Evolutionary conservation across 2,113 vertebrate species (phyloP).

Genomic region (Hypocryptadius cinnamomeus): DNA sequence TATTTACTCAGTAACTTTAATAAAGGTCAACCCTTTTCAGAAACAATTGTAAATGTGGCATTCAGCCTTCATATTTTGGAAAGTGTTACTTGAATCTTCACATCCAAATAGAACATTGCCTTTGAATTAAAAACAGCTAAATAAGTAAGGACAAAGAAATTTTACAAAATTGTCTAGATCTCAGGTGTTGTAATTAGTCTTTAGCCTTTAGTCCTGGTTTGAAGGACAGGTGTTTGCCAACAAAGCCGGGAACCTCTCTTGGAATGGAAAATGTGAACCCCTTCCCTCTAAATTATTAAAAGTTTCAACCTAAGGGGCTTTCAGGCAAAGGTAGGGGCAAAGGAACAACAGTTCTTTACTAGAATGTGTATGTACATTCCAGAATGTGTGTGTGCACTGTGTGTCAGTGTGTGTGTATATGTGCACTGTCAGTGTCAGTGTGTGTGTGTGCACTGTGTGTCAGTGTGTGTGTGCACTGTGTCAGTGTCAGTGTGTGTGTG

Average conservation of each 20-base stretch:
- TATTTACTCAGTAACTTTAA: constrained; percentile 73
- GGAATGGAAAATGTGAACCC: not conserved
- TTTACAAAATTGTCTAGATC: not conserved
- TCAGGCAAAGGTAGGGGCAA: not conserved
- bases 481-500: too few species aligned
- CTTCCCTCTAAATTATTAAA: not conserved
- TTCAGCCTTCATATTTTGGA: constrained; percentile 69
- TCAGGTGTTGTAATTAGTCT: not conserved
- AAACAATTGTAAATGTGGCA: constrained; percentile 79
- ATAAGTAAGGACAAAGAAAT: constrained; percentile 50
- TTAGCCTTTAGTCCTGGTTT: not conserved
- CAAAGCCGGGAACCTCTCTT: fast-evolving
- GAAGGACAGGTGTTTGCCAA: not conserved
- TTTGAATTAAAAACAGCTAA: constrained; percentile 44
- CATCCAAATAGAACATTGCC: constrained; percentile 28
- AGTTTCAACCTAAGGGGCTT: not conserved
- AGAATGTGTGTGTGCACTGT: too few species aligned
- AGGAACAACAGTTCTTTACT: not conserved
- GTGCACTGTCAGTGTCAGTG: too few species aligned
- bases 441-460: not conserved
- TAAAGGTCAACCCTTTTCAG: constrained; percentile 74
- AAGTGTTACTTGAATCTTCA: constrained; percentile 62
- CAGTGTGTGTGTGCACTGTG: too few species aligned
- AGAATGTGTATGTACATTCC: too few species aligned
- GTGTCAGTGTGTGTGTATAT: too few species aligned